phyloP scores from a whole-genome alignment of 2,113 vertebrate genomes.

The Lasiurus borealis region DNA sequence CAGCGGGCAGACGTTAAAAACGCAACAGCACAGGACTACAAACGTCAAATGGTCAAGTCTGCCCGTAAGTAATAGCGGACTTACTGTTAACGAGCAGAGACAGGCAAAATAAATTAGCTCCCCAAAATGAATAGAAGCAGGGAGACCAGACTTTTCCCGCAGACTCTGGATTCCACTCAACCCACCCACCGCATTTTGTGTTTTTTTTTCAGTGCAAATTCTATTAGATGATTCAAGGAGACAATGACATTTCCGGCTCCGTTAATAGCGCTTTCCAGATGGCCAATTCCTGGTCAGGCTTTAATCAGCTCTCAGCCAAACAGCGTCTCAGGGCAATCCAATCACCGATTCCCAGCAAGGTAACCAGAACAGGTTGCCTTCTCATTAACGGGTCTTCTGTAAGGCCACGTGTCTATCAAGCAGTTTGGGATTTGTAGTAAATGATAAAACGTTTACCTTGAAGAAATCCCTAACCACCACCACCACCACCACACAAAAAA shows the following conservation, averaged over 20 bases:
- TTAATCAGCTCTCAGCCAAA: slow-evolving; percentile 43
- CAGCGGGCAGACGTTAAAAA: not conserved
- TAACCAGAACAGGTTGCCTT: slow-evolving; percentile 27
- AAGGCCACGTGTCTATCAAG: slow-evolving; percentile 26
- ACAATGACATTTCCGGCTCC: slow-evolving; percentile 15
- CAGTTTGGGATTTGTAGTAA: slow-evolving; percentile 39
- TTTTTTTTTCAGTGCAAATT: slow-evolving; percentile 16
- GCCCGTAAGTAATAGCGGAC: not conserved
- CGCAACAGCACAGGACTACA: not conserved
- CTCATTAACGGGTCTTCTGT: not conserved
- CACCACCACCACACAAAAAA: not conserved
- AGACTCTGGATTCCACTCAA: slow-evolving; percentile 27
- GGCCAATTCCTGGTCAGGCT: slow-evolving; percentile 59
- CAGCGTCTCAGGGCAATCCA: slow-evolving; percentile 55
- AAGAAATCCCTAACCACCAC: not conserved
- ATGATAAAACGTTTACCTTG: slow-evolving; percentile 34
- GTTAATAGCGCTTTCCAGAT: slow-evolving; percentile 50
- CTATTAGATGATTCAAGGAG: slow-evolving; percentile 28
- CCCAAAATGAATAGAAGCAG: slow-evolving; percentile 9
- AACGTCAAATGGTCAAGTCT: slow-evolving; percentile 18
- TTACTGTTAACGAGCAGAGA: slow-evolving; percentile 5
- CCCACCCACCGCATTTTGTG: not conserved
- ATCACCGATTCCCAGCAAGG: slow-evolving; percentile 67
- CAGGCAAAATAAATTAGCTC: not conserved
- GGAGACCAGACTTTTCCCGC: slow-evolving; percentile 1